Evolutionary conservation across 1,140 invertebrate species (phyloP).

Genomic region (silkworm (Bombyx mori)): ASM3026992v2 NC_085116.1:1919501-1920000

Average conservation of each 20-base stretch:
- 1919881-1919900: background rate
- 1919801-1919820: background rate
- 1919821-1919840: background rate
- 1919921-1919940: too few species aligned
- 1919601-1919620: background rate
- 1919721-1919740: background rate
- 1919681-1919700: background rate
- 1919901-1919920: too few species aligned
- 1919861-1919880: background rate
- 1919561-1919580: background rate
- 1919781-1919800: background rate
- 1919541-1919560: background rate
- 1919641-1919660: background rate
- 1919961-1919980: too few species aligned
- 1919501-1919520: background rate
- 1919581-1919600: conserved; percentile 10
- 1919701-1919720: background rate
- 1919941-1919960: too few species aligned
- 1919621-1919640: background rate
- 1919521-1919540: background rate
- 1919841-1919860: background rate
- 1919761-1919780: background rate
- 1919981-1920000: too few species aligned
- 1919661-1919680: background rate
- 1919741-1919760: too few species aligned